A percentile compares a stretch with the other conserved stretches of the same genome.
phyloP scores from a whole-genome alignment of 2,113 vertebrate species.

The Anas platyrhynchos region DNA sequence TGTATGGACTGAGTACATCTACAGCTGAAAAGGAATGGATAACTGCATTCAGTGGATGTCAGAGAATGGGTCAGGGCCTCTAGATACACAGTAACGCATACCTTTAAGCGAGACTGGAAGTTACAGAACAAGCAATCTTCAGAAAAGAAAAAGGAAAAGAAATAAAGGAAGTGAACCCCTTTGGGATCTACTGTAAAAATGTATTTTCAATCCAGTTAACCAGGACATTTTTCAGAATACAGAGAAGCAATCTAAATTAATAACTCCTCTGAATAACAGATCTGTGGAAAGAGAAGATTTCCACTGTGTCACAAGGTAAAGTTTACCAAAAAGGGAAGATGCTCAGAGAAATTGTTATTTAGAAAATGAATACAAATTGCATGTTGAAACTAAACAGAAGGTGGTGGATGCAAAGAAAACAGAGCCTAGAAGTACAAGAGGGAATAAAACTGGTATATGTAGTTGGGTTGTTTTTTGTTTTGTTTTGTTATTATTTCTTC shows the following conservation, averaged over 20 bases:
- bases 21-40: neutral
- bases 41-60: neutral
- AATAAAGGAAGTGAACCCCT: neutral
- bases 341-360: neutral
- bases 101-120: neutral
- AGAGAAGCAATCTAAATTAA: neutral
- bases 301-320: neutral
- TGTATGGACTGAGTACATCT: neutral
- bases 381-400: neutral
- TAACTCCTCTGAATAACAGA: neutral
- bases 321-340: neutral
- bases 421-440: neutral
- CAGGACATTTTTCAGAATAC: neutral
- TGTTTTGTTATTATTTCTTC: no score
- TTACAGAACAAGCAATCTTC: neutral
- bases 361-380: neutral
- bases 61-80: neutral
- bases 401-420: neutral
- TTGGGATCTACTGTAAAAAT: neutral
- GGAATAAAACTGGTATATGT: neutral
- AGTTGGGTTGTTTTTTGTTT: no score
- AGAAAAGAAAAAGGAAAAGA: neutral
- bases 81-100: neutral
- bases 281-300: neutral
- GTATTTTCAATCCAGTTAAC: neutral